phyloP scores from a whole-genome alignment of 1,140 invertebrate species.

The Eupeodes corollae region DNA sequence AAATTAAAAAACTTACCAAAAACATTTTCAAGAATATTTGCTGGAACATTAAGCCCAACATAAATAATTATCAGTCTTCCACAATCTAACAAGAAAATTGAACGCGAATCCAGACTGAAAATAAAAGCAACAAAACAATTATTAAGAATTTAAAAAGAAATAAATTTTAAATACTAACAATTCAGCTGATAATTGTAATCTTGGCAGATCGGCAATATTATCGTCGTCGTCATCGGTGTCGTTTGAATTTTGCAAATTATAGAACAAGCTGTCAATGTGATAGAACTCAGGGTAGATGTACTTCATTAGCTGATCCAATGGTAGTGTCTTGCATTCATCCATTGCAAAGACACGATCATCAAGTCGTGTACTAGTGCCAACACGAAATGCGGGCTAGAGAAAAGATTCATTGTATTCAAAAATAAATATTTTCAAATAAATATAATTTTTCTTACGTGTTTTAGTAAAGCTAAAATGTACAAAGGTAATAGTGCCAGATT shows the following conservation, averaged over 20 bases:
- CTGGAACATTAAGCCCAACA: constrained; percentile 69
- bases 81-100: constrained; percentile 84
- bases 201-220: constrained; percentile 47
- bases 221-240: constrained; percentile 46
- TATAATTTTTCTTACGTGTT: constrained; percentile 56
- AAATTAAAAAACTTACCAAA: constrained; percentile 41
- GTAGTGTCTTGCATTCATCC: constrained; percentile 86
- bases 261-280: constrained; percentile 62
- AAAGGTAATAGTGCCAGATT: constrained; percentile 74
- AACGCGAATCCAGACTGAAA: constrained; percentile 64
- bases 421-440: constrained; percentile 3
- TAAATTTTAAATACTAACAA: constrained; percentile 36
- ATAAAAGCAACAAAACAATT: constrained; percentile 5
- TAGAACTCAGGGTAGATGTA: constrained; percentile 90
- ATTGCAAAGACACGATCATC: constrained; percentile 90
- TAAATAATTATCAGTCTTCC: constrained; percentile 77
- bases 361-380: constrained; percentile 71
- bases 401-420: constrained; percentile 2
- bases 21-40: constrained; percentile 61
- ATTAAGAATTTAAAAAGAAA: constrained; percentile 1
- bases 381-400: constrained; percentile 70
- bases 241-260: constrained; percentile 43
- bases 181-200: constrained; percentile 56
- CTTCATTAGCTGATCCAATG: constrained; percentile 69
- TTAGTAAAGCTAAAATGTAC: constrained; percentile 82